Evolutionary conservation across 2,113 vertebrate genomes (phyloP).

Genomic region (Sylvia atricapilla): DNA sequence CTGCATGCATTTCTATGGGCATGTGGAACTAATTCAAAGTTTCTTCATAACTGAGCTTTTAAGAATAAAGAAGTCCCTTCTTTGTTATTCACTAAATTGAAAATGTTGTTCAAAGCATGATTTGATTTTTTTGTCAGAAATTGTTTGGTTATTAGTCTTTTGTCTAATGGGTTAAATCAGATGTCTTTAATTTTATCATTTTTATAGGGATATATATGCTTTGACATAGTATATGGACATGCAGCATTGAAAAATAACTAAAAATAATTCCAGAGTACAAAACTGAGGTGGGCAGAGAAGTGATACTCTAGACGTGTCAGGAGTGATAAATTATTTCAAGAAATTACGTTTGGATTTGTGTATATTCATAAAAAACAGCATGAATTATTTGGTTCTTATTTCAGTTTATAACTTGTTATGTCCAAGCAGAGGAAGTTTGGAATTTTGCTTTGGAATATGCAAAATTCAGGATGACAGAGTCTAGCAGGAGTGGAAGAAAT

Average conservation of each 20-base stretch:
- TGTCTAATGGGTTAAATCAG: not conserved
- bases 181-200: not conserved
- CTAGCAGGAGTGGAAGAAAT: not conserved
- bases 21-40: slow-evolving; percentile 2
- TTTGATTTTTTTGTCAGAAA: not conserved
- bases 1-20: not conserved
- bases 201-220: not conserved
- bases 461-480: not conserved
- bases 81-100: not conserved
- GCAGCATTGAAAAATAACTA: not conserved
- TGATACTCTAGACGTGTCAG: not conserved
- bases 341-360: not conserved
- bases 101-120: not conserved
- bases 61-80: not conserved
- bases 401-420: not conserved
- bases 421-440: not conserved
- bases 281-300: not conserved
- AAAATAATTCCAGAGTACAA: not conserved
- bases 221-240: not conserved
- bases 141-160: not conserved
- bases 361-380: not conserved
- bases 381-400: not conserved
- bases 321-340: not conserved
- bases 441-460: not conserved
- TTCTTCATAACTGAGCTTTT: slow-evolving; percentile 14